Percentiles rank a stretch among this genome's conserved stretches.
Conservation (phyloP, 2,888 invertebrate genomes). For the Cremastinae sp. region DNA sequence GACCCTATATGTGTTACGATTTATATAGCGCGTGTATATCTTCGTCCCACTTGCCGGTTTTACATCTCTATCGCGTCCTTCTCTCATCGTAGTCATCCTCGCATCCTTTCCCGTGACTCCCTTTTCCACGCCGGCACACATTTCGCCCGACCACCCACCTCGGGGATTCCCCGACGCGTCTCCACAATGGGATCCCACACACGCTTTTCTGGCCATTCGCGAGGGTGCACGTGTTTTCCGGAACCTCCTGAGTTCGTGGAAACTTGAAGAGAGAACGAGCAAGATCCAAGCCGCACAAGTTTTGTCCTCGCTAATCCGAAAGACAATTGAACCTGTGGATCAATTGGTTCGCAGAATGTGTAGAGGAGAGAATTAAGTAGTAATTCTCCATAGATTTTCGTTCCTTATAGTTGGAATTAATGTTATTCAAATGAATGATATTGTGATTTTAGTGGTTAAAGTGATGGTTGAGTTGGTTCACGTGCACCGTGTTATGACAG, state of each 20-base stretch:
- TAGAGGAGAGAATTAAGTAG: too few species aligned
- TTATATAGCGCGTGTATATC: constrained; percentile 3
- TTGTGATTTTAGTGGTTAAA: too few species aligned
- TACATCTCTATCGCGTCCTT: constrained; percentile 43
- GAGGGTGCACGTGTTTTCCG: not conserved
- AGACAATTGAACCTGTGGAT: not conserved
- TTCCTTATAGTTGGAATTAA: too few species aligned
- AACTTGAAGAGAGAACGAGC: not conserved
- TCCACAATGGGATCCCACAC: constrained; percentile 7
- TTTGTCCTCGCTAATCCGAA: not conserved
- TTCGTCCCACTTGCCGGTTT: constrained; percentile 38
- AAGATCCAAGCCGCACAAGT: constrained; percentile 1
- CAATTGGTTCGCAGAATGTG: constrained; percentile 8
- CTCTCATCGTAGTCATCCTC: constrained; percentile 17
- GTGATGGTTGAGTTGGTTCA: too few species aligned
- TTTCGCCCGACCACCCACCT: constrained; percentile 41
- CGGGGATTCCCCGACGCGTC: constrained; percentile 18
- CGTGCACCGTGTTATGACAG: too few species aligned
- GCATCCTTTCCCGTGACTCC: constrained; percentile 28
- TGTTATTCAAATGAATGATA: too few species aligned
- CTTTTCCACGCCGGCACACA: constrained; percentile 24
- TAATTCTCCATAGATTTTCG: too few species aligned
- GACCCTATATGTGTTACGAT: not conserved
- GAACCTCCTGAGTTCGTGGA: not conserved
- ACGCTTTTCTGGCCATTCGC: not conserved